Base-by-base conservation (phyloP, 2,888 invertebrate genomes). In the Rhabditophanes sp. region DNA sequence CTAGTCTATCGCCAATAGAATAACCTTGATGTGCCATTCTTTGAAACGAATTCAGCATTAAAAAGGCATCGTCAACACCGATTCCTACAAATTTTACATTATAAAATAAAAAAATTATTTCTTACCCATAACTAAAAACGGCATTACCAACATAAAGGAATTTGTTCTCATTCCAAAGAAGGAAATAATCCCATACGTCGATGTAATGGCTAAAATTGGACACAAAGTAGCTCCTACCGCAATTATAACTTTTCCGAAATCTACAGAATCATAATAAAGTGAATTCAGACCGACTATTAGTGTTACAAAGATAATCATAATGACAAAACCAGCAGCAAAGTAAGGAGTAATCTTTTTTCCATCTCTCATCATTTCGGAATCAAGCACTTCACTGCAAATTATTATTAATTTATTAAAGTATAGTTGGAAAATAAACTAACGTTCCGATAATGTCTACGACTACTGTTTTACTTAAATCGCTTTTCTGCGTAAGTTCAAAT, bases 121-220 rank as follows among this genome's bases (percentile, higher is more conserved):
- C 41, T 25, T 22, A 55, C 57, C 62, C 48, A 64, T 53, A 12
- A 62, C 52, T 7, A 62, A 43, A 30, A 57, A 59, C 3, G 62
- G 62, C 50, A 59, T 55, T 20, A 62, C 56, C 9, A 62, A 48
- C 46, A 56, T 52, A 35, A 62, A 58, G 3, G 57, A 57, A 39
- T 62, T 62, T n/a, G 51, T 44, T 2, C 57, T 44, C 20, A 51
- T 33, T 12, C 46, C 51, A 11, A 44, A 25, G 8, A 53, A 31
- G 1, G 61, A 50, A 21, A 57, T 45, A 16, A 49, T 43, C 11
- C 61, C 62, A 29, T 53, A 59, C 4, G 62, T 54, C 1, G 54
- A 50, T 2, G 48, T 42, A n/a, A 61, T 55, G 7, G 62, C 61
- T 11, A 62, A 39, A 35, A 56, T 47, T 1, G 62, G 62, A 20